These are phyloP conservation scores for Cheilosia vernalis DNA, from an alignment of 2,888 invertebrate species.

Conservation along the genomic window DNA sequence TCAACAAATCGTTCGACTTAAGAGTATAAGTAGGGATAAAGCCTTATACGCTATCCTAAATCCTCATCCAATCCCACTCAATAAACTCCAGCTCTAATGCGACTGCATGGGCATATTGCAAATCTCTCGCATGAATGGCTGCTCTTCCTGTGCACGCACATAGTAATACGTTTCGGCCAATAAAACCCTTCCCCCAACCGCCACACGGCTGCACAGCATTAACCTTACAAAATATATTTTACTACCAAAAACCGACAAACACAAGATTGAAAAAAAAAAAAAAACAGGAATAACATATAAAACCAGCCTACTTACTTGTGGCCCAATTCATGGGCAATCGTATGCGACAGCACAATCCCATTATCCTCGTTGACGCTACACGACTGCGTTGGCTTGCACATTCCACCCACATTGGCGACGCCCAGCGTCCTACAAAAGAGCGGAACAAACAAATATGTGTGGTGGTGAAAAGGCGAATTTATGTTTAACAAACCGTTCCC, in stretches of 20 bases:
- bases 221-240: slow-evolving; percentile 57
- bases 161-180: slow-evolving; percentile 9
- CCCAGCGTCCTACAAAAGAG: slow-evolving; percentile 88
- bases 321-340: slow-evolving; percentile 95
- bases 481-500: slow-evolving; percentile 65
- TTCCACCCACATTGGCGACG: slow-evolving; percentile 94
- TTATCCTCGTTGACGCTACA: slow-evolving; percentile 96
- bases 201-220: slow-evolving; percentile 49
- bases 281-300: not conserved
- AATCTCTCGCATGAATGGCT: slow-evolving; percentile 22
- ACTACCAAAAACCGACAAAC: slow-evolving; percentile 22
- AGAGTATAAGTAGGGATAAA: too few species aligned
- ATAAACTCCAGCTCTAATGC: slow-evolving; percentile 10
- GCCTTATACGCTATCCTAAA: too few species aligned
- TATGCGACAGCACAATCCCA: slow-evolving; percentile 94
- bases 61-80: not conserved
- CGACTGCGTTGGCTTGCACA: slow-evolving; percentile 93
- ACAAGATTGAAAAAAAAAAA: not conserved
- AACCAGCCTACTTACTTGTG: slow-evolving; percentile 90
- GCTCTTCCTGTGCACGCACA: slow-evolving; percentile 39
- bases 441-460: slow-evolving; percentile 10
- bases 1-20: too few species aligned
- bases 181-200: slow-evolving; percentile 47
- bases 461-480: slow-evolving; percentile 54
- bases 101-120: not conserved